Evolutionary conservation across 2,888 invertebrate species (phyloP).

Genomic region (Lepidocyrtoides sp.): DNA sequence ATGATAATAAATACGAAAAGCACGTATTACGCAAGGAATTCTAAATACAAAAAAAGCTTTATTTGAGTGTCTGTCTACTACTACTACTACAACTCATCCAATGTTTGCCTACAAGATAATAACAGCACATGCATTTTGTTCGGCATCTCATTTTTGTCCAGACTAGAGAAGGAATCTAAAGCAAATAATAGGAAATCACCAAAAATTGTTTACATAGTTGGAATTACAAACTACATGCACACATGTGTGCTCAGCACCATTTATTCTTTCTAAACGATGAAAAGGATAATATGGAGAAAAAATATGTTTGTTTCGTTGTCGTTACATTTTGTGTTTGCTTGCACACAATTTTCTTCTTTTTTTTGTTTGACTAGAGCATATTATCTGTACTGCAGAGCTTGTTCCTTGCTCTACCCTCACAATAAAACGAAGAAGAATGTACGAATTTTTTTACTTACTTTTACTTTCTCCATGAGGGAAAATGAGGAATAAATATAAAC

Average conservation of each 20-base stretch:
- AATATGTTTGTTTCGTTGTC: not conserved
- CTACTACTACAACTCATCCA: too few species aligned
- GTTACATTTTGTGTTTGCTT: not conserved
- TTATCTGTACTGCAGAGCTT: not conserved
- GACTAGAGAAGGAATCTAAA: not conserved
- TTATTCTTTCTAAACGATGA: slow-evolving; percentile 30
- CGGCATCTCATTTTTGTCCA: slow-evolving; percentile 3
- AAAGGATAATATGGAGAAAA: not conserved
- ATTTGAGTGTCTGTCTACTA: not conserved
- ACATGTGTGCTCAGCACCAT: not conserved
- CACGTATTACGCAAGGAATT: too few species aligned
- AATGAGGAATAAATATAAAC: not conserved
- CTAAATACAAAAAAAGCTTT: not conserved
- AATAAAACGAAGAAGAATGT: not conserved
- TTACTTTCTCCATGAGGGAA: not conserved
- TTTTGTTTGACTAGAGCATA: slow-evolving; percentile 3
- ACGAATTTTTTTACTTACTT: not conserved
- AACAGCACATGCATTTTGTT: too few species aligned
- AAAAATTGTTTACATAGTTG: slow-evolving; percentile 39
- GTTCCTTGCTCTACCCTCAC: not conserved
- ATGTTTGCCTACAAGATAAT: not conserved
- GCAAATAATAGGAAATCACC: slow-evolving; percentile 51
- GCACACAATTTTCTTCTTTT: not conserved
- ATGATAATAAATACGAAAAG: not conserved
- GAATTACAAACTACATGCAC: not conserved